Conservation (phyloP, 2,113 vertebrate species). For the Loxodonta africana region DNA sequence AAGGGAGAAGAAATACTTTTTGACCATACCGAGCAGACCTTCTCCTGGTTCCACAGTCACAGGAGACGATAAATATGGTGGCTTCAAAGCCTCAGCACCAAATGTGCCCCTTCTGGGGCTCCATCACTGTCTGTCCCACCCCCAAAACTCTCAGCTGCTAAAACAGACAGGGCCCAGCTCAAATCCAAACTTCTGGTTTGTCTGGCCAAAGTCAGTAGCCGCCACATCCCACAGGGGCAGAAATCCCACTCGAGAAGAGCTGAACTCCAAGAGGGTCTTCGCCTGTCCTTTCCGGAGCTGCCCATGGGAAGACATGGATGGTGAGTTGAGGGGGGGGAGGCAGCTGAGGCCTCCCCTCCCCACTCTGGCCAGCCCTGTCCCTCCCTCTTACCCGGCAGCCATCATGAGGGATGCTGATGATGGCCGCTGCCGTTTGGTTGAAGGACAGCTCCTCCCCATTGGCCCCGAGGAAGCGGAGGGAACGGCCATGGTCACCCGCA, state of each 20-base stretch:
- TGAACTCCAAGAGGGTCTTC: constrained; percentile 91
- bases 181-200: constrained; percentile 96
- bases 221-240: constrained; percentile 93
- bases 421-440: constrained; percentile 88
- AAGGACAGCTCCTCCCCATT: constrained; percentile 93
- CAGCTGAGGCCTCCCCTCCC: rapidly evolving
- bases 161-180: constrained; percentile 96
- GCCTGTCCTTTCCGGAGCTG: constrained; percentile 93
- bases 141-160: constrained; percentile 87
- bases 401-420: constrained; percentile 88
- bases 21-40: neutral
- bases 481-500: constrained; percentile 85
- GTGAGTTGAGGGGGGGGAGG: neutral
- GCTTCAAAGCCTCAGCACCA: constrained; percentile 79
- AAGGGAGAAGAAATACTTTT: neutral
- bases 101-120: constrained; percentile 59
- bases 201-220: constrained; percentile 91
- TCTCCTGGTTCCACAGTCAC: constrained; percentile 32
- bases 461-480: constrained; percentile 91
- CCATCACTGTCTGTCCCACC: constrained; percentile 63
- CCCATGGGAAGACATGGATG: neutral
- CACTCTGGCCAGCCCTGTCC: rapidly evolving
- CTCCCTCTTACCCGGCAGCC: constrained; percentile 92
- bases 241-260: constrained; percentile 90
- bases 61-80: constrained; percentile 43